phyloP scores from a whole-genome alignment of 2,797 vertebrate species.

The Salarias fasciatus region DNA sequence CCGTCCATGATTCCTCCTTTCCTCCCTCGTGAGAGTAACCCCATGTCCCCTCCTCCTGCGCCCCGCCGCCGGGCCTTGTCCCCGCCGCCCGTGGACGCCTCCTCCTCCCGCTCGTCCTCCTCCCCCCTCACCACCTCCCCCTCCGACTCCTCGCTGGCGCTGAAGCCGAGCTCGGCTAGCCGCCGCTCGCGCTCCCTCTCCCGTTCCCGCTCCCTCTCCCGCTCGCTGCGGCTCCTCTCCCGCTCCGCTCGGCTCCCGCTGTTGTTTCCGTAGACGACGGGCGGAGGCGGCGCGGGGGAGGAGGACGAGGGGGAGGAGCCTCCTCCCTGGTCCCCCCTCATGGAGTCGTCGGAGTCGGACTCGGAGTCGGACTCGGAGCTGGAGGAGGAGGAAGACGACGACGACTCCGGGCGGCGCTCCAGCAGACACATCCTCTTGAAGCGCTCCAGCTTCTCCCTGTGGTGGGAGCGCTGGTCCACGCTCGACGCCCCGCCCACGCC shows the following conservation, averaged over 20 bases:
- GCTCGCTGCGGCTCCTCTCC: conserved; percentile 60
- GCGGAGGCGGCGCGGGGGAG: conserved; percentile 56
- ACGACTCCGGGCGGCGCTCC: conserved; percentile 87
- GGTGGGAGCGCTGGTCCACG: conserved; percentile 86
- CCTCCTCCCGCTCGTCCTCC: conserved; percentile 60
- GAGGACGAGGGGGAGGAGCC: conserved; percentile 67
- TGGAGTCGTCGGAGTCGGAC: conserved; percentile 78
- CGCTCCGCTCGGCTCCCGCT: conserved; percentile 46
- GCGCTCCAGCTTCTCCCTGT: conserved; percentile 91
- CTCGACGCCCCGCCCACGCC: conserved; percentile 58
- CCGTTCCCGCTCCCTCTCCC: conserved; percentile 66
- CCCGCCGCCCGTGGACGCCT: conserved; percentile 30
- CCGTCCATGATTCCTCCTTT: conserved; percentile 69
- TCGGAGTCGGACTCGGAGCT: conserved; percentile 88
- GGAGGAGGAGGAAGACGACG: conserved; percentile 89
- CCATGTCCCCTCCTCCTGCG: conserved; percentile 67
- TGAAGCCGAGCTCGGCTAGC: conserved; percentile 84
- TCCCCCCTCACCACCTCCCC: conserved; percentile 65
- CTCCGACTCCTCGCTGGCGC: conserved; percentile 86
- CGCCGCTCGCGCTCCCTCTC: conserved; percentile 76
- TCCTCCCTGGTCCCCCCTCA: conserved; percentile 55
- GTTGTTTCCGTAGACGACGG: conserved; percentile 63
- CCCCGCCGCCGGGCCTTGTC: conserved; percentile 73
- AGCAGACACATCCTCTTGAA: conserved; percentile 93
- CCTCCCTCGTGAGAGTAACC: conserved; percentile 49